Percentiles rank a stretch among this genome's conserved stretches.
Evolutionary conservation across 2,888 invertebrate species (phyloP).

Genomic region (Chirona hameri): DNA sequence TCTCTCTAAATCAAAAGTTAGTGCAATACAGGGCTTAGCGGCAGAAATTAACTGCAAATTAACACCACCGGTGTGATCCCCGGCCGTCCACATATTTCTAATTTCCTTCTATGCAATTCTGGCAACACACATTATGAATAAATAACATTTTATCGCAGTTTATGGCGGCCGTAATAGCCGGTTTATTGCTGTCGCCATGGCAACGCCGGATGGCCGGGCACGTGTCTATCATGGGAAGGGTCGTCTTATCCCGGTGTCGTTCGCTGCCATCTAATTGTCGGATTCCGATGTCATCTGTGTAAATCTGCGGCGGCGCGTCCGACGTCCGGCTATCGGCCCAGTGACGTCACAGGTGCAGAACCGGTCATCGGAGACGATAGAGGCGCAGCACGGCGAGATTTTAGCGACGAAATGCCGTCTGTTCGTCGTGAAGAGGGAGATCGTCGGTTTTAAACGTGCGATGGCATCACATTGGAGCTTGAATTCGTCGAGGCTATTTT

Average conservation of each 20-base stretch:
- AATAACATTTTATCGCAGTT: slow-evolving; percentile 25
- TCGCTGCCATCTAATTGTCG: slow-evolving; percentile 4
- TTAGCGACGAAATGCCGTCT: too few relatives aligned
- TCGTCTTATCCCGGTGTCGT: slow-evolving; percentile 22
- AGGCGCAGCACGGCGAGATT: too few relatives aligned
- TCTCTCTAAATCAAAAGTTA: slow-evolving; percentile 5
- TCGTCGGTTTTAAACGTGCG: too few relatives aligned
- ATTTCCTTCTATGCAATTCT: slow-evolving; percentile 27
- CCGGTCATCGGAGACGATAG: too few relatives aligned
- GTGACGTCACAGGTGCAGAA: neutral
- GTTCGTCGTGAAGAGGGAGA: too few relatives aligned
- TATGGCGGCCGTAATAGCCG: neutral
- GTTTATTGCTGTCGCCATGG: neutral
- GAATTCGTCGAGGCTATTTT: too few relatives aligned
- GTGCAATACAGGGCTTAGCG: slow-evolving; percentile 25
- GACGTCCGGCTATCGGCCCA: neutral
- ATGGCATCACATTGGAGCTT: too few relatives aligned
- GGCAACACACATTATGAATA: slow-evolving; percentile 28
- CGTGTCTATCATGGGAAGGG: slow-evolving; percentile 26
- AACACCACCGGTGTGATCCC: slow-evolving; percentile 5
- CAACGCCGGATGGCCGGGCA: neutral
- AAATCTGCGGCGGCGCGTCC: neutral
- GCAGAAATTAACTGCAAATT: slow-evolving; percentile 29
- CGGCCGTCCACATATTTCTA: slow-evolving; percentile 26
- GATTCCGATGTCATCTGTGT: slow-evolving; percentile 28